phyloP scores from a whole-genome alignment of 2,888 invertebrate genomes.

The Nymphalis c-album region DNA sequence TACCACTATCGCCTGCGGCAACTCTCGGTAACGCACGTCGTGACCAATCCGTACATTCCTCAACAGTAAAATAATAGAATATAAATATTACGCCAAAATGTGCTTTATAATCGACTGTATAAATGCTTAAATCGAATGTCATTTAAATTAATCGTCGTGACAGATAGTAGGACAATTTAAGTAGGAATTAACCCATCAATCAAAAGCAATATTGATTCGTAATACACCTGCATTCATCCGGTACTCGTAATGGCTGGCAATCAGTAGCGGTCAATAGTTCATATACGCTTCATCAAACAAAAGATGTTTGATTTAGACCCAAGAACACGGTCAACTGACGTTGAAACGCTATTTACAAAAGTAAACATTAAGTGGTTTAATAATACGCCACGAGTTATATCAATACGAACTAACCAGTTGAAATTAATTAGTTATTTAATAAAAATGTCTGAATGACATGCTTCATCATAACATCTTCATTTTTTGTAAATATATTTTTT shows the following conservation, averaged over 20 bases:
- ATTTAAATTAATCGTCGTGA: constrained; percentile 33
- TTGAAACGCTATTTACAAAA: constrained; percentile 7
- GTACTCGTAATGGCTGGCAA: constrained; percentile 56
- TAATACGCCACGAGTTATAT: not conserved
- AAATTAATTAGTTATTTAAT: not conserved
- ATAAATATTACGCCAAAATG: constrained; percentile 19
- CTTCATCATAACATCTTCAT: no score
- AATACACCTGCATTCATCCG: constrained; percentile 58
- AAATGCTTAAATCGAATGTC: constrained; percentile 11
- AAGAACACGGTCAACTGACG: not conserved
- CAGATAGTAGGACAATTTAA: constrained; percentile 60
- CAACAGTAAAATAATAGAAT: constrained; percentile 23
- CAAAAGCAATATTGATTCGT: constrained; percentile 62
- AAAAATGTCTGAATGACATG: not conserved
- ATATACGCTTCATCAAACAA: constrained; percentile 46
- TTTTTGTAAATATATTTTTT: no score
- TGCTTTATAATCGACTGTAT: constrained; percentile 17
- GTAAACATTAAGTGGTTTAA: not conserved
- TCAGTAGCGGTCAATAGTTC: constrained; percentile 62
- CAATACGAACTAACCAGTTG: constrained; percentile 2
- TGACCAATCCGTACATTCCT: constrained; percentile 57
- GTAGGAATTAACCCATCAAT: constrained; percentile 72
- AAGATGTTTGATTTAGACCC: constrained; percentile 15
- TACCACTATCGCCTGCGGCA: constrained; percentile 47
- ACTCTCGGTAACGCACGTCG: constrained; percentile 55